A percentile compares a stretch with the other conserved stretches of the same genome.
Evolutionary conservation across 2,113 vertebrate genomes (phyloP).

Genomic region (Mandrillus leucophaeus): DNA sequence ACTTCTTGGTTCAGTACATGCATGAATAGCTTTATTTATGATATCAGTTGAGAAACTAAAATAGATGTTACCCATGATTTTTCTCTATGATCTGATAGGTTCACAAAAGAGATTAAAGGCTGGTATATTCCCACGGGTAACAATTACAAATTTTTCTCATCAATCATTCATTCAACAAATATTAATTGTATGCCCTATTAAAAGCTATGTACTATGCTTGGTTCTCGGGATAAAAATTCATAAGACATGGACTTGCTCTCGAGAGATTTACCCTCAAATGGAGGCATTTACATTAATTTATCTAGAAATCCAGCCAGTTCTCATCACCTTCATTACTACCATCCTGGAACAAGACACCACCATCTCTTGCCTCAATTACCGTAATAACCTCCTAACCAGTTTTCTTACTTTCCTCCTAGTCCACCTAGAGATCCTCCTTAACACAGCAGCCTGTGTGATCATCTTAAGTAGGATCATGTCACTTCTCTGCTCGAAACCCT

Average conservation of each 20-base stretch:
- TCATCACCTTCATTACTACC: neutral
- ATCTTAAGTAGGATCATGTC: neutral
- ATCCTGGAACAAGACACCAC: too few relatives aligned
- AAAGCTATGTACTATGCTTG: neutral
- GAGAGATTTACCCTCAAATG: neutral
- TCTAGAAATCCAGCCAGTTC: neutral
- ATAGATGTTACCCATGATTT: neutral
- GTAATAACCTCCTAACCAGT: neutral
- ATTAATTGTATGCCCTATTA: neutral
- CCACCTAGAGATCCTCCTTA: neutral
- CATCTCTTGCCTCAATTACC: neutral
- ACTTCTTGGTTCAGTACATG: neutral
- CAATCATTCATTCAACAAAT: conserved; percentile 30
- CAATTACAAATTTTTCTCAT: neutral
- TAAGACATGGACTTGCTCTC: neutral
- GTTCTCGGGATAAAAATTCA: neutral
- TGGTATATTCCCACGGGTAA: neutral
- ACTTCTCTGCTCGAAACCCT: neutral
- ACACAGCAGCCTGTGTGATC: neutral
- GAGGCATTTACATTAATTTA: neutral
- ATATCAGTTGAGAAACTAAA: neutral
- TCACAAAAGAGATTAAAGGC: neutral
- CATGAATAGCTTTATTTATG: neutral
- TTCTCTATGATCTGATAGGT: neutral
- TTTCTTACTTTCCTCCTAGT: neutral